Percentiles rank a stretch among this genome's conserved stretches.
These are phyloP conservation scores for Brachymystax lenok DNA, from an alignment of 2,797 vertebrate species.

Conservation along the genomic window DNA sequence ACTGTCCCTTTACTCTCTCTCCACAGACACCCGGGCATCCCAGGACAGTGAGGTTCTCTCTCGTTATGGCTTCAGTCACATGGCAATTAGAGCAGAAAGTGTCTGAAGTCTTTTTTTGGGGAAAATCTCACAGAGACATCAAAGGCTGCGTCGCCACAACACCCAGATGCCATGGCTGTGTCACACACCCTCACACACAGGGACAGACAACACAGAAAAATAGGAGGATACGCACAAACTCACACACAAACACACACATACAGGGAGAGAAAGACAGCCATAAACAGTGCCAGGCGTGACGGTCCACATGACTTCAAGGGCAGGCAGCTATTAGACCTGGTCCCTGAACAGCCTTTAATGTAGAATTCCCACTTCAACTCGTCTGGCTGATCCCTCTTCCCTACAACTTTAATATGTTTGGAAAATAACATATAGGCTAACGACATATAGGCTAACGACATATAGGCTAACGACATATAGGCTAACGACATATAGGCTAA, in stretches of 20 bases:
- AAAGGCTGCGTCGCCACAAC: conserved; percentile 71
- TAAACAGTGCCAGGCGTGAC: conserved; percentile 39
- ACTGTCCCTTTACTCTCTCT: too few species aligned
- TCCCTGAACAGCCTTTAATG: conserved; percentile 66
- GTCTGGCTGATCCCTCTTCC: conserved; percentile 37
- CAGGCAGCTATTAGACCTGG: conserved; percentile 65
- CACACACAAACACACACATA: neutral
- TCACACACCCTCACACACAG: conserved; percentile 19
- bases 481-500: too few species aligned
- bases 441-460: too few species aligned
- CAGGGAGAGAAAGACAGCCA: neutral
- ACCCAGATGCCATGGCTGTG: conserved; percentile 65
- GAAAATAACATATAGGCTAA: too few species aligned
- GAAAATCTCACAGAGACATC: conserved; percentile 73
- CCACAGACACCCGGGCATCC: conserved; percentile 60
- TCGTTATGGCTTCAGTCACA: conserved; percentile 49
- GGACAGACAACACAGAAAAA: conserved; percentile 33
- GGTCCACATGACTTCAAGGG: conserved; percentile 54
- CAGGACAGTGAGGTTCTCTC: conserved; percentile 56
- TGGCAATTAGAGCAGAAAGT: conserved; percentile 65
- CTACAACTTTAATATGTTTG: too few species aligned
- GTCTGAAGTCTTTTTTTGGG: conserved; percentile 70
- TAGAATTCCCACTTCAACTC: conserved; percentile 73
- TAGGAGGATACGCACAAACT: neutral
- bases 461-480: too few species aligned